A percentile compares a stretch with the other conserved stretches of the same genome.
Evolutionary conservation across 2,797 vertebrate genomes (phyloP).

Genomic region (Alfaro cultratus): DNA sequence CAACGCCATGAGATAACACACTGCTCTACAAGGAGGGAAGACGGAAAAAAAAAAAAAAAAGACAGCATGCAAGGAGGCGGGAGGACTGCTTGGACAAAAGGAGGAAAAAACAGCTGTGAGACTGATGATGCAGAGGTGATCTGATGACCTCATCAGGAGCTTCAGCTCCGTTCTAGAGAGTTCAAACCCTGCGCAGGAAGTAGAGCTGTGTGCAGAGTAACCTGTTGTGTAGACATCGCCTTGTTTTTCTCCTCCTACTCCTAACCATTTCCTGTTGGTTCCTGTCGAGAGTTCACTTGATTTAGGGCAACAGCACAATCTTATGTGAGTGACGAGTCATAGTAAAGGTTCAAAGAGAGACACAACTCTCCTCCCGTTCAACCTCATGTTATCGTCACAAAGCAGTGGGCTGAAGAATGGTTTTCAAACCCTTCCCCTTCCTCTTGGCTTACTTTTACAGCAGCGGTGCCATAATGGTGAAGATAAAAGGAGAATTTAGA

Average conservation of each 20-base stretch:
- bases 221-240: conserved; percentile 61
- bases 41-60: conserved; percentile 22
- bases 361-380: neutral
- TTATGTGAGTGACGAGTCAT: conserved; percentile 2
- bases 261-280: conserved; percentile 72
- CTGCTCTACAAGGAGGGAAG: conserved; percentile 46
- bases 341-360: neutral
- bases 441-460: conserved; percentile 8
- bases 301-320: conserved; percentile 10
- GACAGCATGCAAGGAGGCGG: conserved; percentile 21
- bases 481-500: neutral
- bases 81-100: conserved; percentile 26
- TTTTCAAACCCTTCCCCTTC: neutral
- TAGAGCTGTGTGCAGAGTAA: conserved; percentile 37
- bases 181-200: conserved; percentile 49
- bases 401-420: conserved; percentile 9
- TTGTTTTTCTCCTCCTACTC: conserved; percentile 45
- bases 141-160: conserved; percentile 23
- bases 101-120: conserved; percentile 24
- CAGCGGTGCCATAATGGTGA: neutral
- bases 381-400: conserved; percentile 9
- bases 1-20: conserved; percentile 76
- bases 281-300: conserved; percentile 28
- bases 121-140: conserved; percentile 35
- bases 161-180: conserved; percentile 11